Conservation (phyloP, 2,113 vertebrate species). For the Anhinga anhinga region DNA sequence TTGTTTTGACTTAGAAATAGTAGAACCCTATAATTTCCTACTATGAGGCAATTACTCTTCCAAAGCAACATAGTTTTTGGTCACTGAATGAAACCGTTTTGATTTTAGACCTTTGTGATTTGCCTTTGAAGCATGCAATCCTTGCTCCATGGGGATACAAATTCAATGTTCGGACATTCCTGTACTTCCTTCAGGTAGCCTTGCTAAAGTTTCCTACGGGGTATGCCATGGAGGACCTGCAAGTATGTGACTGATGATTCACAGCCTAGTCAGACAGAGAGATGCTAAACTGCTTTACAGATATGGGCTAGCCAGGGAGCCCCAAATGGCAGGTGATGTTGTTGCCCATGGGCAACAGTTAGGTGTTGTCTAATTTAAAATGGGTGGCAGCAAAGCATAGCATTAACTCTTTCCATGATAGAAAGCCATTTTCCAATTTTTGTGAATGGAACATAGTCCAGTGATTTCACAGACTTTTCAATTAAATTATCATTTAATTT, state of each 20-base stretch:
- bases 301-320: background rate
- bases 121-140: background rate
- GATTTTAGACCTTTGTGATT: background rate
- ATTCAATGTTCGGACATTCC: background rate
- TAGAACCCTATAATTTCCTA: background rate
- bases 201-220: background rate
- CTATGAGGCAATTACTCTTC: background rate
- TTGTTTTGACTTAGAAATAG: background rate
- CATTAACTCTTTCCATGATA: background rate
- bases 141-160: background rate
- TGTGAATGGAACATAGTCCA: background rate
- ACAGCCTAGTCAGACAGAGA: background rate
- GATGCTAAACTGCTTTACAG: background rate
- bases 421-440: background rate
- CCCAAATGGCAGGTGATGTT: background rate
- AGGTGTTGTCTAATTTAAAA: background rate
- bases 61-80: background rate
- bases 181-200: background rate
- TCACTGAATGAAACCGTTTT: background rate
- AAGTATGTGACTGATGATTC: background rate
- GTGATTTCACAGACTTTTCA: background rate
- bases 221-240: background rate
- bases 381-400: background rate
- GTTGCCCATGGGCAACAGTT: background rate
- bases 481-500: background rate